Evolutionary conservation across 2,888 invertebrate genomes (phyloP).

Genomic region (Malthinus seriepunctatus): DNA sequence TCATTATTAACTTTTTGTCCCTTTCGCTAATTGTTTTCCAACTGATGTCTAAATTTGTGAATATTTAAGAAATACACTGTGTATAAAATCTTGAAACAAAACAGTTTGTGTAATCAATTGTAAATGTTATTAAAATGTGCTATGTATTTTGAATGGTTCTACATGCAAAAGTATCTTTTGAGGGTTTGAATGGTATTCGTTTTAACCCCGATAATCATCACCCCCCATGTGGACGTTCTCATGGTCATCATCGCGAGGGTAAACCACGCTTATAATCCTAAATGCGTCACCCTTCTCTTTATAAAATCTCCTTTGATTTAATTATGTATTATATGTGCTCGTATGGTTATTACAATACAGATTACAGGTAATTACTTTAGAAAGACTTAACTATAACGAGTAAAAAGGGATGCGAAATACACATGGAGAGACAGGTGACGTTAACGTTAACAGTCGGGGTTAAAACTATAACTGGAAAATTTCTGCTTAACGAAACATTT

Average conservation of each 20-base stretch:
- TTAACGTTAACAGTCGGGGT: slow-evolving; percentile 24
- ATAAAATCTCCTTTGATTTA: slow-evolving; percentile 42
- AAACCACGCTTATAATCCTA: slow-evolving; percentile 30
- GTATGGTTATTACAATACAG: slow-evolving; percentile 42
- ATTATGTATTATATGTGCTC: slow-evolving; percentile 43
- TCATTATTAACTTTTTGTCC: no score
- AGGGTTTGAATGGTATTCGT: slow-evolving; percentile 22
- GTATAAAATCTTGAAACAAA: neutral
- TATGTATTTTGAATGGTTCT: slow-evolving; percentile 17
- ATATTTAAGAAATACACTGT: neutral
- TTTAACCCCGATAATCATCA: slow-evolving; percentile 41
- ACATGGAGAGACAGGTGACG: slow-evolving; percentile 2
- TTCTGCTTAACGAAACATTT: slow-evolving; percentile 27
- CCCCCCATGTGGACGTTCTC: slow-evolving; percentile 42
- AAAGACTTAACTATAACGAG: slow-evolving; percentile 38
- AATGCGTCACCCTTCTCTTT: slow-evolving; percentile 33
- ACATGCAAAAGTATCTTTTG: slow-evolving; percentile 44
- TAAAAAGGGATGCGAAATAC: slow-evolving; percentile 9
- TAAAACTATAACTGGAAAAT: slow-evolving; percentile 21
- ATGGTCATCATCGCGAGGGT: slow-evolving; percentile 37
- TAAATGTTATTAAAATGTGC: neutral
- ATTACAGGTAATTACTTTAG: slow-evolving; percentile 49
- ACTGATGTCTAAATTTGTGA: no score
- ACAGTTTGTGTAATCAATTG: neutral
- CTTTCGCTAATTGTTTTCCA: no score